phyloP scores from a whole-genome alignment of 2,113 vertebrate genomes.

The Micronycteris hirsuta region DNA sequence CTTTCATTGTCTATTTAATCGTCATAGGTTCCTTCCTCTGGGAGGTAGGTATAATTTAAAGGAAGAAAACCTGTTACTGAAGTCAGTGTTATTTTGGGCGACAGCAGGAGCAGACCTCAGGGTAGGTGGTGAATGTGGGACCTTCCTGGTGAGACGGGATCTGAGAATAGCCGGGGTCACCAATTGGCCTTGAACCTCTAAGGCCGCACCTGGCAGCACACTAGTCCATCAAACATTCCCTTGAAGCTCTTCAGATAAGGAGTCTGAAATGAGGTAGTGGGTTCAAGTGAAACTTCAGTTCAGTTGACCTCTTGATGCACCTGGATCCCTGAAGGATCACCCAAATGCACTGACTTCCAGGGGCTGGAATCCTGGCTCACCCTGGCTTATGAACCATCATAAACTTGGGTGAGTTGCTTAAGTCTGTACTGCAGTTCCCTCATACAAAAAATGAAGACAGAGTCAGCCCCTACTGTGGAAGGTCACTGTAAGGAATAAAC shows the following conservation, averaged over 20 bases:
- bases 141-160: not conserved
- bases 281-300: not conserved
- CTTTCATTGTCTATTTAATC: not conserved
- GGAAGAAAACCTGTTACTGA: not conserved
- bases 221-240: not conserved
- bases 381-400: not conserved
- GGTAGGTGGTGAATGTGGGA: not conserved
- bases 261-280: not conserved
- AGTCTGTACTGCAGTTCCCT: not conserved
- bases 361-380: not conserved
- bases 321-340: not conserved
- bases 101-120: not conserved
- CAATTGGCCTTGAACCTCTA: not conserved
- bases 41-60: not conserved
- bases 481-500: not conserved
- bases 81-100: not conserved
- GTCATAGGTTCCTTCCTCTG: not conserved
- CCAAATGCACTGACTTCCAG: accelerated
- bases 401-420: not conserved
- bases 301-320: not conserved
- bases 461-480: not conserved
- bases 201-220: not conserved
- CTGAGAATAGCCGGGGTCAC: not conserved
- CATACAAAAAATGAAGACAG: not conserved
- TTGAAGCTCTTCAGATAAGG: not conserved